Evolutionary conservation across 2,797 vertebrate genomes (phyloP), one percentile per base, ranked within the genome.

Genomic region (Sternarchorhynchus goeldii): DNA sequence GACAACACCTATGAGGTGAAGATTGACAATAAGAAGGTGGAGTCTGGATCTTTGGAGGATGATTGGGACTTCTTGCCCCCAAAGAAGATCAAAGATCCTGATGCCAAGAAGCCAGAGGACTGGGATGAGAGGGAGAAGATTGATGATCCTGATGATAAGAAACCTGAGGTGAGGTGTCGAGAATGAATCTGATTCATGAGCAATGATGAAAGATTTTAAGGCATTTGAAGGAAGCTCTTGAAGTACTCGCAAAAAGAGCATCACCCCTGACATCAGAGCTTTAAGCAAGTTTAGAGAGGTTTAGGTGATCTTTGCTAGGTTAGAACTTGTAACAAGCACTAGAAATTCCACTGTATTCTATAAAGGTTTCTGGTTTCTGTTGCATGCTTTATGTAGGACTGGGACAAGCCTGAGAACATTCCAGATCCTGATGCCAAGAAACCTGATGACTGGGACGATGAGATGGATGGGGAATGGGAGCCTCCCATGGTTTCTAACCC

Each of bases 401-500:
- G 94, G 94, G 93, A 96, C 76, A 94, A 95, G 60, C 89, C 92
- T 62, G 93, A 96, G 84, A 94, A 92, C 81, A 94, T 96, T 82
- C 92, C 93, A 64, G 94, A 95, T 85, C 94, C 93, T 25, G 92
- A 95, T 32, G 92, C 94, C 50, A 94, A 94, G 88, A 96, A 95
- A 86, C 95, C 95, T 0, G 91, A 94, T 0, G 91, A 95, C 88
- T 95, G 94, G 94, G 93, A 96, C 18, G 93, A 95, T 1, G 94
- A 91, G 75, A 95, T 96, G 93, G 95, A 96, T 53, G 94, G 94
- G 21, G 92, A 95, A 72, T 96, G 93, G 95, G 94, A 96, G 85
- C 92, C 93, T 0, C 92, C 94, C 0, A 91, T 95, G 93, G 92
- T 94, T 79, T 86, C 89, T 31, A 96, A 96, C 82, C 90, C 91